A percentile compares a stretch with the other conserved stretches of the same genome.
These are phyloP conservation scores for Beroe forskalii DNA, from an alignment of 37 sponge, comb jelly and placozoan genomes.

Conservation along the genomic window DNA sequence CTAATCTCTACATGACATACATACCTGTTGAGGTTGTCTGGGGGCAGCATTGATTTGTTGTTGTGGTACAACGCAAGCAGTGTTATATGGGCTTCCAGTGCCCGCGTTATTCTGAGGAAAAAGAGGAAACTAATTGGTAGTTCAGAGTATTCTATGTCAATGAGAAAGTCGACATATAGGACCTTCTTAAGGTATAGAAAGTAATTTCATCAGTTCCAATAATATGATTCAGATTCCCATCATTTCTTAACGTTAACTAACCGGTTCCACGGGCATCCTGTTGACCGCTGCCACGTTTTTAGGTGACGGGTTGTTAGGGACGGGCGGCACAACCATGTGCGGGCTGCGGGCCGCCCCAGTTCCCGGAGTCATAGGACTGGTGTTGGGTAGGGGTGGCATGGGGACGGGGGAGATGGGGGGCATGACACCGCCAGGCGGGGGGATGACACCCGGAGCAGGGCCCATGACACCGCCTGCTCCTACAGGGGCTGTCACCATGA, in stretches of 20 bases:
- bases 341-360: neutral
- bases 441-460: neutral
- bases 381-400: neutral
- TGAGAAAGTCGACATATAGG: too few relatives aligned
- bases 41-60: constrained; percentile 21
- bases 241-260: too few relatives aligned
- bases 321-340: neutral
- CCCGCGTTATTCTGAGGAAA: neutral
- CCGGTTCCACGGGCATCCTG: neutral
- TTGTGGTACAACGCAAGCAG: neutral
- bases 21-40: too few relatives aligned
- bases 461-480: neutral
- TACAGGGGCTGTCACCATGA: too few relatives aligned
- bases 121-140: neutral
- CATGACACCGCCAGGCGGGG: neutral
- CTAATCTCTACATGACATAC: too few relatives aligned
- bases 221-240: too few relatives aligned
- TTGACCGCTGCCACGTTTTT: neutral
- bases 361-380: neutral
- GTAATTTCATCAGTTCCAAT: too few relatives aligned
- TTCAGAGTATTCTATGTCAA: too few relatives aligned
- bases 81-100: neutral
- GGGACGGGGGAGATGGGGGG: neutral
- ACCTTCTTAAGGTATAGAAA: too few relatives aligned
- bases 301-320: neutral